A percentile compares a stretch with the other conserved stretches of the same genome.
phyloP scores from a whole-genome alignment of 2,797 vertebrate species.

The Lepus oiostolus region DNA sequence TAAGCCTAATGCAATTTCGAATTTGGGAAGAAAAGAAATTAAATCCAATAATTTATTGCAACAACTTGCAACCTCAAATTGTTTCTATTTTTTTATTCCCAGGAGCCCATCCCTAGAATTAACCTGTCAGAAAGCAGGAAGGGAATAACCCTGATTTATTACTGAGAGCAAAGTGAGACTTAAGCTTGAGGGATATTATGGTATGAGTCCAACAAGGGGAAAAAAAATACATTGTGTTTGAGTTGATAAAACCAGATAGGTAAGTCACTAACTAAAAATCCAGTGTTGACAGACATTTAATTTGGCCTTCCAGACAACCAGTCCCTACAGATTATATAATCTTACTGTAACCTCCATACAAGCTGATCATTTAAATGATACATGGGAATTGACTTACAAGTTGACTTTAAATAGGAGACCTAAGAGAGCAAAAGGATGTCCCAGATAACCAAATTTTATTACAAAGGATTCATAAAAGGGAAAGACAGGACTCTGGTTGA shows the following conservation, averaged over 20 bases:
- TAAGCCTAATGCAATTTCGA: slow-evolving; percentile 72
- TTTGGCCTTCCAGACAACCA: slow-evolving; percentile 63
- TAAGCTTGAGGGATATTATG: slow-evolving; percentile 65
- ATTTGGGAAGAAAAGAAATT: slow-evolving; percentile 80
- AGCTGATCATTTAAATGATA: slow-evolving; percentile 73
- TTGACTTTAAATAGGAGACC: slow-evolving; percentile 39
- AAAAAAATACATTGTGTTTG: slow-evolving; percentile 55
- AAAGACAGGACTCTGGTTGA: slow-evolving; percentile 22
- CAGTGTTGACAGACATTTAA: slow-evolving; percentile 64
- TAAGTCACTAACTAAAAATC: slow-evolving; percentile 74
- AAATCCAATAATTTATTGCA: slow-evolving; percentile 82
- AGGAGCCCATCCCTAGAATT: slow-evolving; percentile 78
- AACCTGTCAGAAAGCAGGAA: slow-evolving; percentile 80
- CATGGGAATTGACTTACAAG: slow-evolving; percentile 25
- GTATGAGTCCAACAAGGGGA: slow-evolving; percentile 53
- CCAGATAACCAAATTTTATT: background rate
- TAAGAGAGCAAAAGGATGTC: background rate
- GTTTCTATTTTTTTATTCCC: slow-evolving; percentile 80
- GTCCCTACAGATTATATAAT: slow-evolving; percentile 63
- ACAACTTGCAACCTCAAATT: slow-evolving; percentile 75
- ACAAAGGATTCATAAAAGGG: slow-evolving; percentile 40
- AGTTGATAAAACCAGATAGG: slow-evolving; percentile 68
- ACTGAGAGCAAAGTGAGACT: slow-evolving; percentile 70
- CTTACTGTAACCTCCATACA: slow-evolving; percentile 47
- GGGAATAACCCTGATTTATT: slow-evolving; percentile 82